Evolutionary conservation across 2,113 vertebrate species (phyloP).

Genomic region (Gavialis gangeticus): DNA sequence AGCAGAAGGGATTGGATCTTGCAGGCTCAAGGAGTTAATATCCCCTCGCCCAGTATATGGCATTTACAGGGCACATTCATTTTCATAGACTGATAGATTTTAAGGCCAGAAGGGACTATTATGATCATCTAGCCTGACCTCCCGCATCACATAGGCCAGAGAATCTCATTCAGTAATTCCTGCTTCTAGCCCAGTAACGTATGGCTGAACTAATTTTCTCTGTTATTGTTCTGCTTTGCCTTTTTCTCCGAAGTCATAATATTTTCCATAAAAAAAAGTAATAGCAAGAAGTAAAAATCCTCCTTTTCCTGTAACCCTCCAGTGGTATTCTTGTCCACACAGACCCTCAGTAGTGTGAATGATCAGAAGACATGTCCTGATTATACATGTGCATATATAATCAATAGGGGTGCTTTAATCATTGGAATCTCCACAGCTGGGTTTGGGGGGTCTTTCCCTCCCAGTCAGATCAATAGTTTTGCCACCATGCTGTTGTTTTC

Average conservation of each 20-base stretch:
- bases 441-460: not conserved
- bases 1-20: not conserved
- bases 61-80: not conserved
- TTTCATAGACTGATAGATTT: not conserved
- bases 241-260: not conserved
- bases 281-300: not conserved
- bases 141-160: rapidly evolving
- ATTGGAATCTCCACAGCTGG: rapidly evolving
- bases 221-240: not conserved
- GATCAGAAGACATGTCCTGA: not conserved
- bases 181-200: not conserved
- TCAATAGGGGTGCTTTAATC: not conserved
- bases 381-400: not conserved
- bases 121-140: not conserved
- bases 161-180: not conserved
- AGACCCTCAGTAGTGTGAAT: not conserved
- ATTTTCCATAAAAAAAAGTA: not conserved
- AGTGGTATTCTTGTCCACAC: not conserved
- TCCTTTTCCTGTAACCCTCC: not conserved
- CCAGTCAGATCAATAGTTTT: not conserved
- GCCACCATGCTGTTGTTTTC: not conserved
- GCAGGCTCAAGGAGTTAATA: not conserved
- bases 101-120: not conserved
- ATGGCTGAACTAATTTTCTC: not conserved
- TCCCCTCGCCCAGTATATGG: rapidly evolving